Conservation (phyloP, 1,140 invertebrate genomes). For the Apocrypta bakeri region DNA sequence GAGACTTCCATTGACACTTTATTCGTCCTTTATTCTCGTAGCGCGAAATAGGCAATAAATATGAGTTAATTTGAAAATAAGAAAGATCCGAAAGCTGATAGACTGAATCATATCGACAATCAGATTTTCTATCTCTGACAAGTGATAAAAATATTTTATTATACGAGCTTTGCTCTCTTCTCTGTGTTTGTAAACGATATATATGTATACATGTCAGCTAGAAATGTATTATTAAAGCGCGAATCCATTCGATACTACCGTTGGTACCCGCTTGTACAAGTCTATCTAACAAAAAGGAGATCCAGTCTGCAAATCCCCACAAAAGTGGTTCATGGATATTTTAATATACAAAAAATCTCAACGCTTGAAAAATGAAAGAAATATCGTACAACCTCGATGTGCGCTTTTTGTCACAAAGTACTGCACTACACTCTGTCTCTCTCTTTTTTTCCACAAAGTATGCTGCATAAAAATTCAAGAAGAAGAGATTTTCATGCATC, state of each 20-base stretch:
- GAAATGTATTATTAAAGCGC: neutral
- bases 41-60: neutral
- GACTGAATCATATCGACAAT: neutral
- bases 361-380: conserved; percentile 8
- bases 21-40: neutral
- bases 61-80: neutral
- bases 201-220: neutral
- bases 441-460: neutral
- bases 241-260: conserved; percentile 2
- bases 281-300: neutral
- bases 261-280: neutral
- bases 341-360: neutral
- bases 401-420: conserved; percentile 55
- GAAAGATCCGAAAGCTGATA: neutral
- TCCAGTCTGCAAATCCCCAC: neutral
- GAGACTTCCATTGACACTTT: no score
- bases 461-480: neutral
- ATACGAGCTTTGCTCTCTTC: neutral
- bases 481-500: neutral
- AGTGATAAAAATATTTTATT: neutral
- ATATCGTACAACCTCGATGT: conserved; percentile 50
- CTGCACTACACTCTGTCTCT: neutral
- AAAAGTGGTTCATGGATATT: conserved; percentile 5
- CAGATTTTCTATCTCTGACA: neutral
- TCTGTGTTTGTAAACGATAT: neutral